Evolutionary conservation across 2,888 invertebrate genomes (phyloP).

Genomic region (Argyresthia goedartella): DNA sequence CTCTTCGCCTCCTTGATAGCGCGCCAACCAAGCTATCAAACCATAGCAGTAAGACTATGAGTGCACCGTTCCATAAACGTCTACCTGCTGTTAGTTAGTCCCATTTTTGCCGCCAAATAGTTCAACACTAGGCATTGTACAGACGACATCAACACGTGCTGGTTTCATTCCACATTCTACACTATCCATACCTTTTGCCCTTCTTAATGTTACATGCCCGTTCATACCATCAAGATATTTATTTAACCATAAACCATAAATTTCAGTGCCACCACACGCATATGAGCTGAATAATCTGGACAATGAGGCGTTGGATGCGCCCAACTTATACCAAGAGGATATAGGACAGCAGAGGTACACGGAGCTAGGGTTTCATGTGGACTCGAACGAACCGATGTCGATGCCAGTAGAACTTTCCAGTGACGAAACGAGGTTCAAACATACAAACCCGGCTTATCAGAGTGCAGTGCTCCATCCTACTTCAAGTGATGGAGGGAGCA

Average conservation of each 20-base stretch:
- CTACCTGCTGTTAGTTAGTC: not conserved
- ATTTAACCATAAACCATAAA: not conserved
- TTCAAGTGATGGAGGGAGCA: slow-evolving; percentile 37
- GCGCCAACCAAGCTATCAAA: slow-evolving; percentile 4
- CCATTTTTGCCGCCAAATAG: slow-evolving; percentile 2
- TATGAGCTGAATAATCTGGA: slow-evolving; percentile 77
- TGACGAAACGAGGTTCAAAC: slow-evolving; percentile 72
- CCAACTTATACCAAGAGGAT: slow-evolving; percentile 65
- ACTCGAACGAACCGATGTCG: slow-evolving; percentile 55
- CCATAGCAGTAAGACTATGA: slow-evolving; percentile 21
- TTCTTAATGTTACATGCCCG: not conserved
- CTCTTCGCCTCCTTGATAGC: slow-evolving; percentile 1
- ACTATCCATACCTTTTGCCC: not conserved
- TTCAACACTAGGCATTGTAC: slow-evolving; percentile 2
- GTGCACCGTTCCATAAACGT: slow-evolving; percentile 7
- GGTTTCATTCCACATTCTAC: not conserved
- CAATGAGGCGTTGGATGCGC: slow-evolving; percentile 75
- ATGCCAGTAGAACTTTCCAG: slow-evolving; percentile 52
- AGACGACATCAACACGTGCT: too few relatives aligned
- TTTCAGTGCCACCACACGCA: slow-evolving; percentile 73
- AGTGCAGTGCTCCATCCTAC: slow-evolving; percentile 76
- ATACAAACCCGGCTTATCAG: slow-evolving; percentile 81
- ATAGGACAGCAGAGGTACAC: slow-evolving; percentile 38
- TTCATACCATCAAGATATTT: too few relatives aligned
- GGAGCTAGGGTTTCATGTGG: slow-evolving; percentile 49